Base-by-base conservation (phyloP, 2,888 invertebrate genomes). In the Napeogenes inachia region DNA sequence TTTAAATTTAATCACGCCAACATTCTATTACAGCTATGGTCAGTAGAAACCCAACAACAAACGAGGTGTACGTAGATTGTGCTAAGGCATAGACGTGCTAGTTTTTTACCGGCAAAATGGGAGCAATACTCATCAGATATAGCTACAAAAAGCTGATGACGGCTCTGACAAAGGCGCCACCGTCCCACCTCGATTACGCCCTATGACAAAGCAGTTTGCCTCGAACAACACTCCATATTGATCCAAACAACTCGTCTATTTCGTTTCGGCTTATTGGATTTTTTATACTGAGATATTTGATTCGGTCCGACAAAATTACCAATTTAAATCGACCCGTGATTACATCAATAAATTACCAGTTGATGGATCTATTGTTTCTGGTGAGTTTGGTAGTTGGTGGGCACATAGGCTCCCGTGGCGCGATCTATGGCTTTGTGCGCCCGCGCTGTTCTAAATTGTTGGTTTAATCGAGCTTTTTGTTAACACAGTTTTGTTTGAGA, bases 51-150 rank as follows among this genome's bases (percentile, higher is more conserved):
- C 56, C 59, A 60, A 66, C 53, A 68, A 66, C 62, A 70, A 73
- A 73, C 72, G 71, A 73, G 70, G 67, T 68, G 68, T 67, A 68
- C 66, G 69, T 69, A 67, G 66, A 71, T 72, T 72, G 72, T 68
- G 68, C 70, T 64, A 70, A 59, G 57, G 63, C 69, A 70, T 65
- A 65, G 72, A 71, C 75, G 74, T 72, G 75, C 73, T 78, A 74
- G 69, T 85, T 89, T 87, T 89, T 88, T 87, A 81, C 85, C 74
- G 73, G 73, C 77, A 73, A 84, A 89, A 90, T 90, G 87, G 85
- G 87, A 89, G 89, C 88, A 88, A 80, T 85, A 85, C 81, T 87
- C 87, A 90, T 90, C 89, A 88, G 89, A 89, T 89, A 89, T 84
- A 75, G 76, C 74, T 76, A 85, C 80, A 89, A 90, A 90, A 89